Conservation (phyloP, 2,797 vertebrate genomes). For the Gymnopithys bicolor region DNA sequence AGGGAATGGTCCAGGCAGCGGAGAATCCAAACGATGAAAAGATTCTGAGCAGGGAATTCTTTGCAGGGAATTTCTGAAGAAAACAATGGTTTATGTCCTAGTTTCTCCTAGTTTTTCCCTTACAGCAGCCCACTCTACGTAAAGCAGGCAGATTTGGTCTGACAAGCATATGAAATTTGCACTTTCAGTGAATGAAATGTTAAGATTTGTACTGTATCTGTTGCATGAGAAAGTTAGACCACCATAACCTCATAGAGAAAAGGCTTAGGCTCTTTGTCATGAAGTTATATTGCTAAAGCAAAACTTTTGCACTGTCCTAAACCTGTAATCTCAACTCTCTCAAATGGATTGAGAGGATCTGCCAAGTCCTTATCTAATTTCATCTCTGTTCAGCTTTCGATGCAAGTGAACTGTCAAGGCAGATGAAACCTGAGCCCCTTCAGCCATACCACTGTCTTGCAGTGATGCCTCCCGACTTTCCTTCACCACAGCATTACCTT, state of each 20-base stretch:
- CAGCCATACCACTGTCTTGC: neutral
- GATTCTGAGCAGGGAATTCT: neutral
- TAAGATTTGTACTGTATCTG: neutral
- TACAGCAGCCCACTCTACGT: neutral
- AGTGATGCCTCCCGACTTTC: fast-evolving
- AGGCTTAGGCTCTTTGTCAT: neutral
- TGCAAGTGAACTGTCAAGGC: neutral
- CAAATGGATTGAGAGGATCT: neutral
- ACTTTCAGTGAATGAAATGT: neutral
- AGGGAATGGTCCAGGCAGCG: neutral
- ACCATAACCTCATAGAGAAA: neutral
- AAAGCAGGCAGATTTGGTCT: neutral
- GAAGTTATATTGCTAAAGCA: neutral
- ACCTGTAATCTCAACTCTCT: neutral
- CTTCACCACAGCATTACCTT: neutral
- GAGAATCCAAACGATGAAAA: neutral
- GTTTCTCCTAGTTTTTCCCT: neutral
- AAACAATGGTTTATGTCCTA: neutral
- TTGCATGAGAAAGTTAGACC: neutral
- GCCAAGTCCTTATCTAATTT: neutral
- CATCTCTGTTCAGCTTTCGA: neutral
- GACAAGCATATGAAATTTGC: neutral
- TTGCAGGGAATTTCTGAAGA: neutral
- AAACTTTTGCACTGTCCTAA: neutral
- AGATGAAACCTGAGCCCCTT: neutral